Evolutionary conservation across 2,797 vertebrate genomes (phyloP).

Genomic region (Thripadectes ignobilis): DNA sequence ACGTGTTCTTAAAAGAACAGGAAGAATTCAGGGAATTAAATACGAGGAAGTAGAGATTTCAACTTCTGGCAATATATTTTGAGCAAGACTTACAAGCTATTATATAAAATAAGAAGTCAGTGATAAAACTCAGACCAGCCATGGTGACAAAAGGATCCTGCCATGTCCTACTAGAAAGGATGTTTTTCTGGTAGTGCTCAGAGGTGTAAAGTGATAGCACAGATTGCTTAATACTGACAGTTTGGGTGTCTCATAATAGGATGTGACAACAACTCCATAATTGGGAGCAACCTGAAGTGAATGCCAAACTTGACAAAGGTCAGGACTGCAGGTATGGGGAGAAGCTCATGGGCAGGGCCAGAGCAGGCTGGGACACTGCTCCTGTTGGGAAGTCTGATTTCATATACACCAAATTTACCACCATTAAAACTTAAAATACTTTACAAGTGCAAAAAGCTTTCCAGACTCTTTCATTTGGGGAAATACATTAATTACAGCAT

Average conservation of each 20-base stretch:
- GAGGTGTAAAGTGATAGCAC: neutral
- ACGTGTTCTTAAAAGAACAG: neutral
- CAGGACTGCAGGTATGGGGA: neutral
- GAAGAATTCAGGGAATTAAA: neutral
- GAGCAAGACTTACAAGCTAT: neutral
- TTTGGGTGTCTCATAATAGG: neutral
- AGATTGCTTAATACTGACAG: neutral
- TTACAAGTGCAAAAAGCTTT: neutral
- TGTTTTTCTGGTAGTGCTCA: neutral
- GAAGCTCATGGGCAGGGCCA: neutral
- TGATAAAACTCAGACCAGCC: neutral
- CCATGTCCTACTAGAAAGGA: neutral
- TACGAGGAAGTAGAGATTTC: neutral
- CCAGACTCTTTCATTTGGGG: neutral
- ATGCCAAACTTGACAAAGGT: neutral
- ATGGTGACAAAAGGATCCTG: neutral
- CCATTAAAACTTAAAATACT: neutral
- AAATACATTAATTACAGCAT: neutral
- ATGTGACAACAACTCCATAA: neutral
- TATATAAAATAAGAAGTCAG: neutral
- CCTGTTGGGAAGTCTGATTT: neutral
- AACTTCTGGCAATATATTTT: neutral
- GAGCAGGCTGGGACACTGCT: neutral
- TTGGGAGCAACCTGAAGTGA: neutral
- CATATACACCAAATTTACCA: neutral